Evolutionary conservation across 1,140 invertebrate species (phyloP).

Genomic region (Capitella teleta): DNA sequence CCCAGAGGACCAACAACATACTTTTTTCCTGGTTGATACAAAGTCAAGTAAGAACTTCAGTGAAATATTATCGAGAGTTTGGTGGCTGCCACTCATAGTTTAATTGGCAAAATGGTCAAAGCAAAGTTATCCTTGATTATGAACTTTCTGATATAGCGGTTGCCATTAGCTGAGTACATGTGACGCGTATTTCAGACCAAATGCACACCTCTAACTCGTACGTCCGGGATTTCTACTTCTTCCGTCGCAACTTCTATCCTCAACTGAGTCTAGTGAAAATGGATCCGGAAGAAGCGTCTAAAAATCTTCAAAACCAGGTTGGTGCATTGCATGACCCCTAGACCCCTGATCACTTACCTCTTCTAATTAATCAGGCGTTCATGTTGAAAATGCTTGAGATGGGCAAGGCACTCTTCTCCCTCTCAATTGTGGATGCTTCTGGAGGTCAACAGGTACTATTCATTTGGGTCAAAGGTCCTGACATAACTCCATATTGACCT

Average conservation of each 20-base stretch:
- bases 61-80: no score
- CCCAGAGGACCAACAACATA: conserved; percentile 72
- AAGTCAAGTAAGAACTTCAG: no score
- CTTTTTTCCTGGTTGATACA: conserved; percentile 91
- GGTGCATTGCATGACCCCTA: not conserved
- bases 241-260: conserved; percentile 95
- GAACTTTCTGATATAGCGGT: no score
- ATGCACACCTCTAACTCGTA: conserved; percentile 88
- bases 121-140: no score
- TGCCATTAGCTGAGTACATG: no score
- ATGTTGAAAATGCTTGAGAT: conserved; percentile 93
- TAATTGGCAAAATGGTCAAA: no score
- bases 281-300: conserved; percentile 79
- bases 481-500: no score
- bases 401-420: conserved; percentile 63
- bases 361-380: conserved; percentile 51
- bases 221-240: conserved; percentile 96
- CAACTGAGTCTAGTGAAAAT: conserved; percentile 90
- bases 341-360: no score
- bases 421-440: conserved; percentile 43
- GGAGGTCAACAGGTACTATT: conserved; percentile 35
- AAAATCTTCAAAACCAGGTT: conserved; percentile 75
- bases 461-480: not conserved
- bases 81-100: no score
- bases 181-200: conserved; percentile 71